Base-by-base conservation (phyloP, 2,888 invertebrate species). In the Cephus runcator region DNA sequence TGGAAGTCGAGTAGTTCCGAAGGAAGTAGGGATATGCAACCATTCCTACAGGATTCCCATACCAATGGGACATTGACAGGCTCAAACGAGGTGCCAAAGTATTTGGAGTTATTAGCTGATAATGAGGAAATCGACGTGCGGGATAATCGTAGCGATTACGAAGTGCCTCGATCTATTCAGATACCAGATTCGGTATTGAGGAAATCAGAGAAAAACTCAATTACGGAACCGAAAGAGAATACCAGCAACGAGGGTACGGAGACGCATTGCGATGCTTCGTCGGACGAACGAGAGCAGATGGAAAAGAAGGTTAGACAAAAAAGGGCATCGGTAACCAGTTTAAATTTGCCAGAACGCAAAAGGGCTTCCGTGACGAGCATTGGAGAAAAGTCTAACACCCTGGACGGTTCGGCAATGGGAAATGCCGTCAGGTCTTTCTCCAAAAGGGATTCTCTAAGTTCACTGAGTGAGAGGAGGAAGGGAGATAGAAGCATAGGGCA, bases 21-120 rank as follows among this genome's bases (percentile, higher is more conserved):
- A 69, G 92, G 91, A 34, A 92, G 91, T 79, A 90, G 92, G 79
- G 93, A 93, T 79, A 89, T 92, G 84, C 92, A 92, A 33, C 93
- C 93, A 2, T 92, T 93, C 77, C 88, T 93, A 12, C 89, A 92
- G 73, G 90, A 89, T 80, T 87, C 88, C 31, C 84, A 85, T 79
- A 88, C 85, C 73, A 84, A 85, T 34, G 87, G 85, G 40, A 82
- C 81, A 11, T 79, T 79, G 34, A 81, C 82, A 79, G 85, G 77
- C 35, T 84, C 80, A 69, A 79, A 80, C 34, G 82, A 85, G 77
- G 85, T 92, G 68, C 94, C 95, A 0, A 95, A 95, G 86, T 95
- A 96, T 89, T 90, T 95, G 76, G 95, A 95, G 89, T 90, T 95
- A 75, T 92, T 95, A 87, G 94, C 95, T 86, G 94, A 94, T 85